phyloP scores from a whole-genome alignment of 1,140 invertebrate genomes.

The Zaprionus davidi region DNA sequence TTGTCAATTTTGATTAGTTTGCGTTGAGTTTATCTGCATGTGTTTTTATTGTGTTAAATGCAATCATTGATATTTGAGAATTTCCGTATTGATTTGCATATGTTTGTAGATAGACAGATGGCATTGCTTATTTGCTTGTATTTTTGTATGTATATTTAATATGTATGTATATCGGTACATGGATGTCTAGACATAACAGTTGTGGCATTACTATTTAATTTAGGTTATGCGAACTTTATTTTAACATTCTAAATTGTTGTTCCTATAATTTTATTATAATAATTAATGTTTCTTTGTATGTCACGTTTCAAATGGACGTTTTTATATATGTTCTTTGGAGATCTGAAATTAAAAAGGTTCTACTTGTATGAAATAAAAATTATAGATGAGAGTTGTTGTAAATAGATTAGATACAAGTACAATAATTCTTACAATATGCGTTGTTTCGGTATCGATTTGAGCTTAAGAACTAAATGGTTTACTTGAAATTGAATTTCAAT shows the following conservation, averaged over 20 bases:
- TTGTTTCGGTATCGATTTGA: slow-evolving; percentile 63
- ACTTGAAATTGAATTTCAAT: slow-evolving; percentile 75
- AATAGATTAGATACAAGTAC: slow-evolving; percentile 29
- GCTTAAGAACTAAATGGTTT: slow-evolving; percentile 54
- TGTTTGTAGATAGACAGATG: slow-evolving; percentile 32
- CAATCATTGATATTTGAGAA: slow-evolving; percentile 68
- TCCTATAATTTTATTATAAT: slow-evolving; percentile 31
- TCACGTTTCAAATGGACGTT: slow-evolving; percentile 54
- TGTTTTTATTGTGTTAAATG: slow-evolving; percentile 53
- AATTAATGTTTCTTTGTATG: slow-evolving; percentile 32
- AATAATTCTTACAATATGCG: slow-evolving; percentile 49
- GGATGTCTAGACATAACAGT: slow-evolving; percentile 37
- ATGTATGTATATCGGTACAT: slow-evolving; percentile 32
- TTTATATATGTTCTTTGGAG: slow-evolving; percentile 20
- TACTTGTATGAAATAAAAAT: slow-evolving; percentile 25
- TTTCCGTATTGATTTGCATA: slow-evolving; percentile 43
- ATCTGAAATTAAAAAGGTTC: slow-evolving; percentile 2
- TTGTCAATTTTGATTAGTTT: slow-evolving; percentile 51
- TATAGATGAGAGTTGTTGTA: slow-evolving; percentile 58
- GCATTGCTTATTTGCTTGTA: slow-evolving; percentile 3
- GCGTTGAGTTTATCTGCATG: slow-evolving; percentile 35
- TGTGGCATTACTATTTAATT: slow-evolving; percentile 36
- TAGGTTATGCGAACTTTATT: slow-evolving; percentile 22
- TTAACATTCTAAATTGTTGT: slow-evolving; percentile 20
- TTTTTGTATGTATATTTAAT: slow-evolving; percentile 13